Evolutionary conservation across 2,113 vertebrate species (phyloP), one percentile per base, ranked within the genome.

Genomic region (Oriolus oriolus): DNA sequence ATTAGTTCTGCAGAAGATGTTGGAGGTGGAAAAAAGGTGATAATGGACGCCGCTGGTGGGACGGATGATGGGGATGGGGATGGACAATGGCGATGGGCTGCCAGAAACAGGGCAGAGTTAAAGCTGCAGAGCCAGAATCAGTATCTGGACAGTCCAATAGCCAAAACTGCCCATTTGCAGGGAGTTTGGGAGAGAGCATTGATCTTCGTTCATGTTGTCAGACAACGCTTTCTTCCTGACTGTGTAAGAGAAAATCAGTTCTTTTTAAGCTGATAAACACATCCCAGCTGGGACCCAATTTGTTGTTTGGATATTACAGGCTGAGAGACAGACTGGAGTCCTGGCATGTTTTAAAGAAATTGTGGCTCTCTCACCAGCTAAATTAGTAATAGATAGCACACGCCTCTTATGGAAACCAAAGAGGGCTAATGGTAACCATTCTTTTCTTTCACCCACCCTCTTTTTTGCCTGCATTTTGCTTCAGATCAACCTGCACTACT

Each of bases 251-350:
- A 90, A 96, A 95, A 87, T 71, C 84, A 68, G 83, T 81, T 91
- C 73, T 64, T 95, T 94, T 81, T 76, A 78, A 84, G 65, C 87
- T 59, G 65, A 92, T 79, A 89, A 95, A 95, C 73, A 94, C 56
- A 92, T 68, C 84, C 94, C 95, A 97, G 95, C 91, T 93, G 95
- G 90, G 93, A 92, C 68, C 30, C 80, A 90, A 64, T 95, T 97
- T 97, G 89, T 90, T 96, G 89, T 96, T 96, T 95, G 84, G 84
- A 82, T 95, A 79, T 78, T 92, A 57, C 76, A 91, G 73, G 56
- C 95, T 87, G 91, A 92, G 93, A 97, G 96, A 95, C 91, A 93
- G 93, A 89, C 84, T n/a, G 22, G 92, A 92, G 89, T 74, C 92
- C 96, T 93, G 92, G 90, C 90, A 86, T 86, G 56, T 73, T 91